Evolutionary conservation across 2,888 invertebrate species (phyloP).

Genomic region (Conomelus anceps): DNA sequence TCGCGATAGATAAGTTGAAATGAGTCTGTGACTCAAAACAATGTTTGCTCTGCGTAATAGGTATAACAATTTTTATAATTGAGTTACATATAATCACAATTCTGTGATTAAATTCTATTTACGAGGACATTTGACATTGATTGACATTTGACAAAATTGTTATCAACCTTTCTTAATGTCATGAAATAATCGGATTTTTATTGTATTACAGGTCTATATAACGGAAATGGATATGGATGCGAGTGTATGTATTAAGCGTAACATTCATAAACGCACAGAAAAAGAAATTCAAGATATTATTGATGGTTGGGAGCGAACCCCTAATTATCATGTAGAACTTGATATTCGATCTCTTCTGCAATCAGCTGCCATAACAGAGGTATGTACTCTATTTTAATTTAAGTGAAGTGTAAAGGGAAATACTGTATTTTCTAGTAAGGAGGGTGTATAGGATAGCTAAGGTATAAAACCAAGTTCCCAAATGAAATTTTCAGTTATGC

Average conservation of each 20-base stretch:
- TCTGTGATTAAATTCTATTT: too few species aligned
- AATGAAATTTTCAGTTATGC: too few species aligned
- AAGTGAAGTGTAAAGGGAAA: neutral
- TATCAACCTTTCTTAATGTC: too few species aligned
- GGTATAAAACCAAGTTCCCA: too few species aligned
- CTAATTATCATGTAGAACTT: slow-evolving; percentile 69
- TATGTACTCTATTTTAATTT: slow-evolving; percentile 38
- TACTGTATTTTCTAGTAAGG: neutral
- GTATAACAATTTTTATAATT: too few species aligned
- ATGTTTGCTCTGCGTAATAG: too few species aligned
- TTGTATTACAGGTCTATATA: slow-evolving; percentile 67
- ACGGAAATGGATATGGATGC: slow-evolving; percentile 80
- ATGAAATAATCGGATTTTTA: neutral
- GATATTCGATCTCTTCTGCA: slow-evolving; percentile 80
- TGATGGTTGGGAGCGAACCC: slow-evolving; percentile 68
- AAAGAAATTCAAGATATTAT: slow-evolving; percentile 69
- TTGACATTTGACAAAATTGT: too few species aligned
- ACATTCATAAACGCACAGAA: slow-evolving; percentile 73
- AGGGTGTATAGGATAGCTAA: too few species aligned
- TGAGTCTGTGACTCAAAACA: too few species aligned
- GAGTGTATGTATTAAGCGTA: slow-evolving; percentile 69
- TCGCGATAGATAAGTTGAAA: too few species aligned
- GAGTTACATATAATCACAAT: too few species aligned
- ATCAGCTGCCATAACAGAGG: slow-evolving; percentile 72
- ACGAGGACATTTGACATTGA: too few species aligned